Base-by-base conservation (phyloP, 2,888 invertebrate species). In the Lochmaea capreae region DNA sequence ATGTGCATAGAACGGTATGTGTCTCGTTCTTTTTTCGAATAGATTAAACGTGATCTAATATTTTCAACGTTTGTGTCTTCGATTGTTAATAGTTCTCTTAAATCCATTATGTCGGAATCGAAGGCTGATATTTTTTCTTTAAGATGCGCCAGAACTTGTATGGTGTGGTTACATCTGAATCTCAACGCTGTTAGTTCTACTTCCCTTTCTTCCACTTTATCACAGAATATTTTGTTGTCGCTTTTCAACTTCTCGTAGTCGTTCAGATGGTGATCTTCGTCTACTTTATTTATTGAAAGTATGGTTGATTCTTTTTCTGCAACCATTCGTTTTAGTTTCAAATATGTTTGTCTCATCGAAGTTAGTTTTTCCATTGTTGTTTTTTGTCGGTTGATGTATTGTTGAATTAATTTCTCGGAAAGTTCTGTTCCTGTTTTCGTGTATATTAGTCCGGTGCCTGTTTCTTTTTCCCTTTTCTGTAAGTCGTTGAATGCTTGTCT, bases 241-340 rank as follows among this genome's bases (percentile, higher is more conserved):
- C 89, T 88, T 82, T 89, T 89, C 74, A 90, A 82, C 80, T 90
- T 89, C 82, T 90, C 90, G 84, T 89, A 90, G 82, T 90, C 89
- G 75, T 89, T 88, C 76, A 90, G 81, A 75, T 89, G 88, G 54
- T 89, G 84, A 63, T 88, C 88, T 49, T 88, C 89, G 3, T 88
- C 89, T 58, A 90, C 84, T 75, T 88, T 88, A 80, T 90, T 89
- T 63, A 86, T 73, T 11, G 79, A 80, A 58, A 81, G 78, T 42
- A 86, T 81, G 16, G 81, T 81, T 4, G 78, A 79, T 69, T 86
- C 82, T 71, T 85, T 85, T 68, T 85, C 84, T 0, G 78, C 78
- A 1, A 87, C 82, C 58, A 80, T 81, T 62, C 85, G 83, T 71
- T 85, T 81, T 16, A 85, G 74, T 71, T 83, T 83, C 22, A 87